A percentile compares a stretch with the other conserved stretches of the same genome.
phyloP scores from a whole-genome alignment of 2,888 invertebrate species.

The Apamea monoglypha region DNA sequence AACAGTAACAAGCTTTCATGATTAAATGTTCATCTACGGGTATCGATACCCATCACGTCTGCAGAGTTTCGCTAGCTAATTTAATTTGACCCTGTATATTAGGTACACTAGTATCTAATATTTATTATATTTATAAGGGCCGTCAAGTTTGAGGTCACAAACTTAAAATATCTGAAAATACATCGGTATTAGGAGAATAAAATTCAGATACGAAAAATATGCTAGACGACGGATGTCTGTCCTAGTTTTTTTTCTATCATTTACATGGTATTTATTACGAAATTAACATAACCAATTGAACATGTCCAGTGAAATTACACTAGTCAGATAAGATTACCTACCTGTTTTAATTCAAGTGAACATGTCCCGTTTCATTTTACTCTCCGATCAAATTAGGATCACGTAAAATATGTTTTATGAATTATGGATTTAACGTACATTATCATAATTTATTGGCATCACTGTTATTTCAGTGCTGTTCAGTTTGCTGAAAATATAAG shows the following conservation, averaged over 20 bases:
- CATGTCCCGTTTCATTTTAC: slow-evolving; percentile 23
- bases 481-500: slow-evolving; percentile 7
- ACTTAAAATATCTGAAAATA: neutral
- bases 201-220: neutral
- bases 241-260: neutral
- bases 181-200: neutral
- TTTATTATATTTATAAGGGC: neutral
- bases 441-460: slow-evolving; percentile 49
- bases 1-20: neutral
- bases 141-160: neutral
- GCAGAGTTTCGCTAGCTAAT: too few relatives aligned
- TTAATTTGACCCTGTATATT: too few relatives aligned
- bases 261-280: neutral
- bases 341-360: slow-evolving; percentile 20
- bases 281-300: slow-evolving; percentile 1
- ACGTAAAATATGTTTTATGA: slow-evolving; percentile 41
- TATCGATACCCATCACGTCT: too few relatives aligned
- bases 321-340: slow-evolving; percentile 33
- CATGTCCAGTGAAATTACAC: neutral
- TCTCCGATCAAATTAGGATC: slow-evolving; percentile 31
- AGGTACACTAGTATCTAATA: too few relatives aligned
- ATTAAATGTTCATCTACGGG: neutral
- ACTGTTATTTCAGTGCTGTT: slow-evolving; percentile 42
- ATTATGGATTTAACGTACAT: slow-evolving; percentile 41
- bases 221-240: neutral